Evolutionary conservation across 2,797 vertebrate genomes (phyloP).

Genomic region (Cyclopterus lumpus): DNA sequence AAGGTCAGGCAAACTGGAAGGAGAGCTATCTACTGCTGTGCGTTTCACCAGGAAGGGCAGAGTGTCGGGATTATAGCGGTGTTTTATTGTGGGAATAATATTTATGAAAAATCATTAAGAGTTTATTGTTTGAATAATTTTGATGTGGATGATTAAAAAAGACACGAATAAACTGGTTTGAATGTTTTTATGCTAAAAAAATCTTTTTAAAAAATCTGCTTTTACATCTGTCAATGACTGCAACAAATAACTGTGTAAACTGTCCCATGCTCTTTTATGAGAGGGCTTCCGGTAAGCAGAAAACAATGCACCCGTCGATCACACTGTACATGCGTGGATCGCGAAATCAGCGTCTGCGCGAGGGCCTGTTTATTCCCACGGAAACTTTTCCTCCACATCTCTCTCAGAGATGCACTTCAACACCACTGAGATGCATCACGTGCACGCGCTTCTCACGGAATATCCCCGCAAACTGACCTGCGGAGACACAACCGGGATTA

Average conservation of each 20-base stretch:
- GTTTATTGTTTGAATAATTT: not conserved
- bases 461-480: not conserved
- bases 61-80: not conserved
- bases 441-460: not conserved
- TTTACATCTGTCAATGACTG: not conserved
- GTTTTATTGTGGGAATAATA: slow-evolving; percentile 6
- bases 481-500: not conserved
- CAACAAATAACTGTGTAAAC: not conserved
- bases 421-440: not conserved
- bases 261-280: not conserved
- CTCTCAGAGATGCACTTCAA: not conserved
- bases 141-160: not conserved
- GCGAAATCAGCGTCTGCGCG: not conserved
- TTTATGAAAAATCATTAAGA: not conserved
- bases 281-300: not conserved
- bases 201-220: not conserved
- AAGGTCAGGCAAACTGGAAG: slow-evolving; percentile 64
- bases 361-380: not conserved
- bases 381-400: slow-evolving; percentile 3
- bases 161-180: not conserved
- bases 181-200: not conserved
- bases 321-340: not conserved
- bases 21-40: not conserved
- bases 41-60: not conserved
- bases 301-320: not conserved